Evolutionary conservation across 1,140 invertebrate genomes (phyloP).

Genomic region (Drosophila eugracilis): DNA sequence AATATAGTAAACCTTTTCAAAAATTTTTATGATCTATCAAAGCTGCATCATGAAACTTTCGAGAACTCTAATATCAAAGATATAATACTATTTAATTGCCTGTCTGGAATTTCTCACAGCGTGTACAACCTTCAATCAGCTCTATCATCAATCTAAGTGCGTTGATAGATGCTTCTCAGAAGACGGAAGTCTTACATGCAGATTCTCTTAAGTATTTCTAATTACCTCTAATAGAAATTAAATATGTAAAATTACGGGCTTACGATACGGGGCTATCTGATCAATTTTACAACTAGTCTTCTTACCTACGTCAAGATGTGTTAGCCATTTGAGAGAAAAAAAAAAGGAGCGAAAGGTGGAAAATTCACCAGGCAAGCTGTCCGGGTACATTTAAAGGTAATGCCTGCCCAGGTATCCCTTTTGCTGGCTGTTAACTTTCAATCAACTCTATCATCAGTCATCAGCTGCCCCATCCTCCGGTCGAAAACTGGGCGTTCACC

Average conservation of each 20-base stretch:
- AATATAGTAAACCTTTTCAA: not conserved
- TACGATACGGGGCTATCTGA: constrained; percentile 23
- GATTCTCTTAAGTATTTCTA: constrained; percentile 32
- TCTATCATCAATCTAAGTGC: constrained; percentile 18
- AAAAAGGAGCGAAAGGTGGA: too few relatives aligned
- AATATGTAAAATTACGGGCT: constrained; percentile 41
- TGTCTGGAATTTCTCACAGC: constrained; percentile 20
- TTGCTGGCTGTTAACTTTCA: constrained; percentile 51
- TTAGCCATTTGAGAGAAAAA: constrained; percentile 14
- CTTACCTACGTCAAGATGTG: not conserved
- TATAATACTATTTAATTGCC: constrained; percentile 25
- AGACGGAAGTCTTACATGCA: constrained; percentile 18
- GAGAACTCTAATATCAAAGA: constrained; percentile 13
- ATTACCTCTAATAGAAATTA: constrained; percentile 44
- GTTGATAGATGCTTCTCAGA: constrained; percentile 10
- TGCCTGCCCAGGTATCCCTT: constrained; percentile 25
- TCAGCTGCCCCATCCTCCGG: constrained; percentile 17
- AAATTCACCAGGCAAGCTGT: constrained; percentile 1
- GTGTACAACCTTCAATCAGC: constrained; percentile 29
- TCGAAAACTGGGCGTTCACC: constrained; percentile 33
- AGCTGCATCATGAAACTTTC: not conserved
- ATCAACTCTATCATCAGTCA: constrained; percentile 60
- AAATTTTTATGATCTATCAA: too few relatives aligned
- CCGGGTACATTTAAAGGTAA: constrained; percentile 26
- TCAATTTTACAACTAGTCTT: constrained; percentile 29